phyloP scores from a whole-genome alignment of 2,888 invertebrate species.

The Netelia inedita region DNA sequence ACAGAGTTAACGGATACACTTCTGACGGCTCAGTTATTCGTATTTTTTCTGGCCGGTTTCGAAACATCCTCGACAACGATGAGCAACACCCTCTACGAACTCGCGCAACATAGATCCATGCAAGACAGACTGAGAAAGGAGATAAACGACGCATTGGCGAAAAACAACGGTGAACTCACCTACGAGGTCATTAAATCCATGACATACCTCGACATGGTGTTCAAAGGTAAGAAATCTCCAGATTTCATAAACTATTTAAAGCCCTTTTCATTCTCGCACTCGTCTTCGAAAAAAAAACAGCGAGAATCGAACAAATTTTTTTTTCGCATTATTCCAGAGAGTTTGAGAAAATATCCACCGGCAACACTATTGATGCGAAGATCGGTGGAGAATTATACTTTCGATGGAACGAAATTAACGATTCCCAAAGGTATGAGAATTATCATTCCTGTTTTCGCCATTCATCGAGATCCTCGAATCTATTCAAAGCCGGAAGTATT shows the following conservation, averaged over 20 bases:
- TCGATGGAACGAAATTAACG: constrained; percentile 63
- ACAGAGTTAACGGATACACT: constrained; percentile 73
- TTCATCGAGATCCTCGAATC: constrained; percentile 67
- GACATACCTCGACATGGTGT: constrained; percentile 83
- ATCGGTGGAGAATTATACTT: constrained; percentile 74
- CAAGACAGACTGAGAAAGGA: constrained; percentile 84
- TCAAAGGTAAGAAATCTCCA: constrained; percentile 71
- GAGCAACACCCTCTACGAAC: constrained; percentile 83
- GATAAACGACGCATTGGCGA: constrained; percentile 76
- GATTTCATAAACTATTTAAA: not conserved
- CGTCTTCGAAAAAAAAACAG: not conserved
- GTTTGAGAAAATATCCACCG: constrained; percentile 85
- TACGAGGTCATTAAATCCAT: constrained; percentile 83
- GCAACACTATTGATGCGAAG: constrained; percentile 78
- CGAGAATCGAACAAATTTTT: constrained; percentile 39
- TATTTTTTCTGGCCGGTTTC: constrained; percentile 79
- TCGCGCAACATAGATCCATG: constrained; percentile 83
- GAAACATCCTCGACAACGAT: constrained; percentile 84
- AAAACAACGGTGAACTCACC: constrained; percentile 78
- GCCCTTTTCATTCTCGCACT: not conserved
- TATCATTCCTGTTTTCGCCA: constrained; percentile 65
- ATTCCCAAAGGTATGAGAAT: constrained; percentile 62
- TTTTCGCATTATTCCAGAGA: constrained; percentile 80
- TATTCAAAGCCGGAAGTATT: constrained; percentile 76
- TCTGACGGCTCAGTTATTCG: constrained; percentile 77